A percentile compares a stretch with the other conserved stretches of the same genome.
phyloP scores from a whole-genome alignment of 2,797 vertebrate species.

The Ctenopoma multispine region DNA sequence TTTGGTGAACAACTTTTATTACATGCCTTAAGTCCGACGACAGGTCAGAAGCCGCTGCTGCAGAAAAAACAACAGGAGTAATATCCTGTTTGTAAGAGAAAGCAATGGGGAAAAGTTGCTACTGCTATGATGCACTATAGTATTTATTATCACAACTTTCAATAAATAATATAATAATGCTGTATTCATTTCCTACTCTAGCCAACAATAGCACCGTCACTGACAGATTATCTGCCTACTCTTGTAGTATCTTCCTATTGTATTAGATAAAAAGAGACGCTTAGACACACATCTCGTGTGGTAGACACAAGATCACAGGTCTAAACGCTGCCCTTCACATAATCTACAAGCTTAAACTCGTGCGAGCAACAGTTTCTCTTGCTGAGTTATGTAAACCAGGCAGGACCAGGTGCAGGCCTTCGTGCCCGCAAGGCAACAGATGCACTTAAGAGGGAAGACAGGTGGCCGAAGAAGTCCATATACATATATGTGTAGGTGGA shows the following conservation, averaged over 20 bases:
- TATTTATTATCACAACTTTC: too few relatives aligned
- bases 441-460: constrained; percentile 45
- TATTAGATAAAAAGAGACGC: background rate
- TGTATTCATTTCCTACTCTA: too few relatives aligned
- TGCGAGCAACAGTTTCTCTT: background rate
- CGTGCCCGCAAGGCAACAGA: constrained; percentile 54
- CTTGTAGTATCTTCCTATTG: background rate
- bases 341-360: constrained; percentile 36
- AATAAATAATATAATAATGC: too few relatives aligned
- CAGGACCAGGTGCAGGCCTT: constrained; percentile 58
- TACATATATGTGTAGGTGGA: background rate
- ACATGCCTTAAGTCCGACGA: too few relatives aligned
- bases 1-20: too few relatives aligned
- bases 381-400: constrained; percentile 27
- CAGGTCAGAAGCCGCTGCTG: too few relatives aligned
- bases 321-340: background rate
- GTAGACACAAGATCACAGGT: background rate
- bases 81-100: too few relatives aligned
- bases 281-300: background rate
- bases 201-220: too few relatives aligned
- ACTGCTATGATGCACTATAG: too few relatives aligned
- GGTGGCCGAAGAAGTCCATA: constrained; percentile 30
- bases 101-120: too few relatives aligned
- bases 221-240: background rate
- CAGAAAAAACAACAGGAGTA: too few relatives aligned